phyloP scores from a whole-genome alignment of 2,113 vertebrate species.

The Tetrax tetrax region DNA sequence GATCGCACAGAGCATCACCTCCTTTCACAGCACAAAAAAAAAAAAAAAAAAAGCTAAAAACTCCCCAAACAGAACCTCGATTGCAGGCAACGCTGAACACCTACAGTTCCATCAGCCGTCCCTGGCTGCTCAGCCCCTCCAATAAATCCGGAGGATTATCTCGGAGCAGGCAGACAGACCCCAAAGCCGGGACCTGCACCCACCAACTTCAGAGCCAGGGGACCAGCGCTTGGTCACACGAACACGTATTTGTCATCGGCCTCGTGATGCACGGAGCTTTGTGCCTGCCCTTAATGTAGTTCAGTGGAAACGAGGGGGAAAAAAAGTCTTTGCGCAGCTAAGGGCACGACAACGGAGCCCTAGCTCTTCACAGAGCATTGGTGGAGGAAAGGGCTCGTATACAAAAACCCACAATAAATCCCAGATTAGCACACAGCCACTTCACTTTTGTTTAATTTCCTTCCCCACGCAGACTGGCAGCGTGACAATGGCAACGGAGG shows the following conservation, averaged over 20 bases:
- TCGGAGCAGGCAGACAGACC: background rate
- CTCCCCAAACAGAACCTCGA: background rate
- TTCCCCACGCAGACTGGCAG: constrained; percentile 2
- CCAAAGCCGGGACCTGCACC: background rate
- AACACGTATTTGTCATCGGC: background rate
- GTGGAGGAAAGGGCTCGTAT: background rate
- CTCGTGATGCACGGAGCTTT: background rate
- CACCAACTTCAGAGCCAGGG: background rate
- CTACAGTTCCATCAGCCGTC: background rate
- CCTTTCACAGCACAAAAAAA: background rate
- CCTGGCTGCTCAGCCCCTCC: background rate
- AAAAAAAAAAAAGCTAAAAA: background rate
- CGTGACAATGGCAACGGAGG: background rate
- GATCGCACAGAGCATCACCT: background rate
- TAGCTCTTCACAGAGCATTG: background rate
- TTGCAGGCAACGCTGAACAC: background rate
- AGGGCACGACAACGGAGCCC: fast-evolving
- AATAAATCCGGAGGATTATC: background rate
- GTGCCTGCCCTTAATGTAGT: fast-evolving
- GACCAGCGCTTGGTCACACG: fast-evolving
- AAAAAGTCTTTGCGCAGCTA: background rate
- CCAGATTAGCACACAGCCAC: background rate
- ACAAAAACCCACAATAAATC: background rate
- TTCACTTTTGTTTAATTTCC: background rate
- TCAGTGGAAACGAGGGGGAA: background rate